Conservation (phyloP, 2,888 invertebrate genomes). For the Megamerina dolium region DNA sequence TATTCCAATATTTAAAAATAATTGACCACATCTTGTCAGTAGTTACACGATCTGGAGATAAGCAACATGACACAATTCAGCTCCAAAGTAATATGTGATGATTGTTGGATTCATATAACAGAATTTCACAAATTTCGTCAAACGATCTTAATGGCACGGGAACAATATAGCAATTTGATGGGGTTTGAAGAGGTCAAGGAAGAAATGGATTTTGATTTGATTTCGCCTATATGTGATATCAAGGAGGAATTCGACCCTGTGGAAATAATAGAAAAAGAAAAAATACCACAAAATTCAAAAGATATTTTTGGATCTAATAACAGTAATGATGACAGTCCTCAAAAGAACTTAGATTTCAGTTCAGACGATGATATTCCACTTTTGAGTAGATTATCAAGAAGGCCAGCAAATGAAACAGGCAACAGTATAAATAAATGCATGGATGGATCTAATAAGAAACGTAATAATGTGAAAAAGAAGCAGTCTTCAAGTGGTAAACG, state of each 20-base stretch:
- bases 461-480: slow-evolving; percentile 1
- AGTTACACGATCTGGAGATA: too few species aligned
- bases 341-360: slow-evolving; percentile 9
- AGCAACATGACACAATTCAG: too few species aligned
- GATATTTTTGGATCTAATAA: too few species aligned
- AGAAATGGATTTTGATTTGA: neutral
- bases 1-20: too few species aligned
- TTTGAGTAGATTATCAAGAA: too few species aligned
- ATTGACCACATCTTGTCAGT: too few species aligned
- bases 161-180: neutral
- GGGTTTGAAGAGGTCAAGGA: neutral
- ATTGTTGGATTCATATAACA: slow-evolving; percentile 19
- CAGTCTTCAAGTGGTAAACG: neutral
- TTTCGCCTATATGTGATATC: slow-evolving; percentile 49
- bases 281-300: too few species aligned
- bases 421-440: too few species aligned
- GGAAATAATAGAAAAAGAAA: neutral
- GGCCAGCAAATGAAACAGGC: slow-evolving; percentile 15
- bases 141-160: slow-evolving; percentile 8
- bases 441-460: too few species aligned
- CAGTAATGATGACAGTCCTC: too few species aligned
- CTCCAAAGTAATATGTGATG: slow-evolving; percentile 12
- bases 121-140: slow-evolving; percentile 20
- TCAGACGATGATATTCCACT: too few species aligned
- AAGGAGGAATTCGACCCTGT: slow-evolving; percentile 16